phyloP scores from a whole-genome alignment of 2,113 vertebrate species.

The Pteruthius melanotis region DNA sequence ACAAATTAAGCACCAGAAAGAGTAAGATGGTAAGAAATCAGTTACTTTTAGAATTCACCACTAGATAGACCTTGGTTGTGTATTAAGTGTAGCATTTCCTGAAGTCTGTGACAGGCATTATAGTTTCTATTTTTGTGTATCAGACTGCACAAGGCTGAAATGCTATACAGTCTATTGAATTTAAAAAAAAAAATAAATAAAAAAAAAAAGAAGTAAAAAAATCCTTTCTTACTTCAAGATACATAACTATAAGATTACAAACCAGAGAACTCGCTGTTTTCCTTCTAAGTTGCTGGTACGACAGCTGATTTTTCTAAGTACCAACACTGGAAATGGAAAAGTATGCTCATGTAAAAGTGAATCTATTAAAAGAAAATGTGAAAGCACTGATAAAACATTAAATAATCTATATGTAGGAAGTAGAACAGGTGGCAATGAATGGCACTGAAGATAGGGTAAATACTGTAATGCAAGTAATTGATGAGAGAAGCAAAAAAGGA shows the following conservation, averaged over 20 bases:
- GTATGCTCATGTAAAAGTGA: background rate
- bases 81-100: background rate
- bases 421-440: background rate
- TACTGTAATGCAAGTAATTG: background rate
- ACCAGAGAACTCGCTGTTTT: no score
- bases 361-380: background rate
- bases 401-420: background rate
- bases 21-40: background rate
- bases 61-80: background rate
- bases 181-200: background rate
- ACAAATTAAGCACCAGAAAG: background rate
- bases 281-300: no score
- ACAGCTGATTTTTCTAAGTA: no score
- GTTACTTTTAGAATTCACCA: background rate
- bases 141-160: background rate
- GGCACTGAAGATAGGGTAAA: background rate
- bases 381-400: background rate
- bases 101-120: background rate
- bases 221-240: background rate
- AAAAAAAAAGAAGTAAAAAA: no score
- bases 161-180: background rate
- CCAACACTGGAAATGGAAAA: background rate
- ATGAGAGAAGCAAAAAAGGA: background rate
- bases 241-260: no score
- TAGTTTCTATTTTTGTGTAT: background rate